A percentile compares a stretch with the other conserved stretches of the same genome.
Conservation (phyloP, 2,797 vertebrate species). For the Columba guinea region DNA sequence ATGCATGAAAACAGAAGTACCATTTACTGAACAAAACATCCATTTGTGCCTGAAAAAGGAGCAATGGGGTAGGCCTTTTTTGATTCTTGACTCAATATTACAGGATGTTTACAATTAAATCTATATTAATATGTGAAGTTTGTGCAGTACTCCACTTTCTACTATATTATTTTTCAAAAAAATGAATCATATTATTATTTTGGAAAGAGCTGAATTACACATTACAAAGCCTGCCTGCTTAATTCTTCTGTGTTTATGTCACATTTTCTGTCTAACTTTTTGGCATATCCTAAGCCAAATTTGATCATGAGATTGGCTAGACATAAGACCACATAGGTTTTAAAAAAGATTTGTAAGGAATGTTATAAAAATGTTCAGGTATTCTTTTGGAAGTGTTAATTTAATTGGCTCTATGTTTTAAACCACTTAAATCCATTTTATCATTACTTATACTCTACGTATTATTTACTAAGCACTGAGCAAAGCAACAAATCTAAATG, state of each 20-base stretch:
- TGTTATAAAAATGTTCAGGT: not conserved
- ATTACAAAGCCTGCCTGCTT: not conserved
- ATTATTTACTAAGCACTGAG: not conserved
- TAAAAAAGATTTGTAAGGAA: not conserved
- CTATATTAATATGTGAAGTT: not conserved
- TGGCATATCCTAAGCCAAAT: not conserved
- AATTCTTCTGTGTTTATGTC: not conserved
- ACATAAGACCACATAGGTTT: not conserved
- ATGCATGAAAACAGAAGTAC: conserved; percentile 39
- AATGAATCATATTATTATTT: not conserved
- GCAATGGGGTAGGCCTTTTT: conserved; percentile 8
- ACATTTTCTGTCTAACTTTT: not conserved
- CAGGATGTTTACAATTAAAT: not conserved
- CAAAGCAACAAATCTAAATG: not conserved
- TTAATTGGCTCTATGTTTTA: not conserved
- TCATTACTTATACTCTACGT: not conserved
- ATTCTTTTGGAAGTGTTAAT: not conserved
- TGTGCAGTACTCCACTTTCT: not conserved
- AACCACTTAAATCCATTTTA: not conserved
- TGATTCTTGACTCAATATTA: not conserved
- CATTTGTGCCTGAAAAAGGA: conserved; percentile 39
- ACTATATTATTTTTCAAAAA: not conserved
- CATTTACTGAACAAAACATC: conserved; percentile 51
- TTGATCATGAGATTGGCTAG: not conserved
- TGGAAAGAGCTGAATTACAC: not conserved